These are phyloP conservation scores for Coenobita brevimanus DNA, from an alignment of 1,140 invertebrate genomes.

Conservation along the genomic window DNA sequence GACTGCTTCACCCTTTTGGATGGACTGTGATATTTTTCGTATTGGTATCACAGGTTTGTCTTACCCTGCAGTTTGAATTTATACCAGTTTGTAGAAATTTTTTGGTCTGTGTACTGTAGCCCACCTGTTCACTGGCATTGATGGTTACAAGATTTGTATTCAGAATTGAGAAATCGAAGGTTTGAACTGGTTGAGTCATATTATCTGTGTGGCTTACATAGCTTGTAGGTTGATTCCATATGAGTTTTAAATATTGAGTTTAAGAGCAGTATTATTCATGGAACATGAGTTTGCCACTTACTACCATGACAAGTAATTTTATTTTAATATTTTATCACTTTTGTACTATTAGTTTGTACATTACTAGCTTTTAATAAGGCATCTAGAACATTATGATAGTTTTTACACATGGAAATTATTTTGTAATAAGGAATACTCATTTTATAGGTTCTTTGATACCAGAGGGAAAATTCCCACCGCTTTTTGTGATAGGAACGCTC, in stretches of 20 bases:
- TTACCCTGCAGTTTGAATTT: constrained; percentile 51
- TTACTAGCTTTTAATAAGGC: constrained; percentile 67
- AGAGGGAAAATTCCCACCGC: constrained; percentile 63
- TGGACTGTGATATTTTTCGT: background rate
- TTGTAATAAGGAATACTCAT: constrained; percentile 67
- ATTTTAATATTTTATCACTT: constrained; percentile 58
- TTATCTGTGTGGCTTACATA: constrained; percentile 64
- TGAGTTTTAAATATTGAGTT: constrained; percentile 49
- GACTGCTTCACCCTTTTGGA: background rate
- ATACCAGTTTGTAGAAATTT: constrained; percentile 55
- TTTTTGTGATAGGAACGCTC: constrained; percentile 67
- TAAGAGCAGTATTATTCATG: constrained; percentile 67
- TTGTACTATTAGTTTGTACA: constrained; percentile 68
- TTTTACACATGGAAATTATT: constrained; percentile 65
- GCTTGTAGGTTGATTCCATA: constrained; percentile 62
- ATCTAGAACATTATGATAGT: constrained; percentile 67
- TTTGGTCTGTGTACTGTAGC: constrained; percentile 51
- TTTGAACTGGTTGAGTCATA: constrained; percentile 63
- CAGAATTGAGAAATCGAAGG: constrained; percentile 57
- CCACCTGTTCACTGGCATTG: constrained; percentile 49
- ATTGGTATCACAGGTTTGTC: constrained; percentile 12
- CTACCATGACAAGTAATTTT: constrained; percentile 59
- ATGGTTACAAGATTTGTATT: constrained; percentile 57
- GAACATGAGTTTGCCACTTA: constrained; percentile 57
- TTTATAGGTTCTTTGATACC: constrained; percentile 68